Base-by-base conservation (phyloP, 2,113 vertebrate species). In the Phylloscopus trochiloides region DNA sequence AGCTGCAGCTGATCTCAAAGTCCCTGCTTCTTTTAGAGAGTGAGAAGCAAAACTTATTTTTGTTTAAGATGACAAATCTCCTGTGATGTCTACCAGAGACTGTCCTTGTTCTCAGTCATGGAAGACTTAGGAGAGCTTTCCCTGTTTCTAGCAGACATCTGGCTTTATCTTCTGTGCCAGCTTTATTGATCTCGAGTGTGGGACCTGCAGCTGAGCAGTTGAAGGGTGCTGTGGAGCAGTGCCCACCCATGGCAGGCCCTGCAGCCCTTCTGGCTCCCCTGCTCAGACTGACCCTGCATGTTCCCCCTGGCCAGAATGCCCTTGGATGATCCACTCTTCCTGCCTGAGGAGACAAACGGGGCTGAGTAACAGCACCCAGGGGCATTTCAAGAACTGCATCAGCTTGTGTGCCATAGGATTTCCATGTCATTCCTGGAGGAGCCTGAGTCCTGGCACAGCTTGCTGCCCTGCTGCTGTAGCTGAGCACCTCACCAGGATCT, bases 251-350 rank as follows among this genome's bases (percentile, higher is more conserved):
- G 67, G 43, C 32, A 45, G 51, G 17, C 15, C 28, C 9, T 3
- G 13, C 86, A 55, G 48, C 54, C 42, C 51, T 17, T 26, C 17
- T 58, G 75, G 40, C 50, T 76, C 19, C 9, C 26, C 47, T 42
- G 51, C 34, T 83, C 51, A 22, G 20, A 4, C 32, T 42, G 25
- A 38, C 17, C 40, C 62, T 61, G 54, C 3, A 1, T 12, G 5
- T 55, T 31, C 6, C 19, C 32, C n/a, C 6, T 0, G 2, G 17
- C 47, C 51, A 11, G 21, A 17, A 21, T 0, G 0, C 45, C 25
- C 34, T 34, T 19, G 59, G 54, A 8, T 18, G n/a, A 51, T 51
- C 50, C 17, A 0, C 12, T 50, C 36, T 38, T 32, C 19, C 42
- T 82, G 83, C 20, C n/a, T 29, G 70, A 57, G 76, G 65, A n/a